Evolutionary conservation across 2,113 vertebrate species (phyloP).

Genomic region (Noturus placidus): DNA sequence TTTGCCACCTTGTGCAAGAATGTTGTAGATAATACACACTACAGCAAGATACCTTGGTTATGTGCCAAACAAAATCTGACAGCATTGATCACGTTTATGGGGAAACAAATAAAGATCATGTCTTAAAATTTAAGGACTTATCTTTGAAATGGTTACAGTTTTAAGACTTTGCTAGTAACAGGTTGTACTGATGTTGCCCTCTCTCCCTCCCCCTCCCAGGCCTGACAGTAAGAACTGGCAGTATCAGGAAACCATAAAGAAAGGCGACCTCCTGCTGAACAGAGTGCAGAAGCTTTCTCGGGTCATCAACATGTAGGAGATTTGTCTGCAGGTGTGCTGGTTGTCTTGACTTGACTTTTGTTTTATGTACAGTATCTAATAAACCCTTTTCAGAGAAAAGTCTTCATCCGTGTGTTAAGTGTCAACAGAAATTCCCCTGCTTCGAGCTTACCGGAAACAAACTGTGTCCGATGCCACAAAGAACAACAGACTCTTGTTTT

Average conservation of each 20-base stretch:
- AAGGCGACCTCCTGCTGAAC: slow-evolving; percentile 94
- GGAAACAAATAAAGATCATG: not conserved
- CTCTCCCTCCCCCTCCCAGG: slow-evolving; percentile 63
- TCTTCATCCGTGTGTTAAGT: not conserved
- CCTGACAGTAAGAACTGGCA: slow-evolving; percentile 99
- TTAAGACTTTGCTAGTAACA: not conserved
- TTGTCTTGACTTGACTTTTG: slow-evolving; percentile 58
- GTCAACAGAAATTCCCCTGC: not conserved
- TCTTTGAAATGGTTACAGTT: not conserved
- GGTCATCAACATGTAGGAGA: slow-evolving; percentile 92
- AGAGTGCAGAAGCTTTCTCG: slow-evolving; percentile 97
- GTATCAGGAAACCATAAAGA: slow-evolving; percentile 99
- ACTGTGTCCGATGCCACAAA: not conserved
- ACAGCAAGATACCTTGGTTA: not conserved
- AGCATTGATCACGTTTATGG: not conserved
- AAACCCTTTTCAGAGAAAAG: slow-evolving; percentile 63
- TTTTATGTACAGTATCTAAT: slow-evolving; percentile 79
- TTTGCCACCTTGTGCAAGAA: no score
- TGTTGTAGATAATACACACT: no score
- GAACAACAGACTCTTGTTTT: slow-evolving; percentile 56
- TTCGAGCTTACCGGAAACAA: not conserved
- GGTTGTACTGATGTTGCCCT: not conserved
- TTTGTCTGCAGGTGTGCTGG: slow-evolving; percentile 31
- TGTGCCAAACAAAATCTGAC: not conserved
- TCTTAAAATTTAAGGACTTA: no score